These are phyloP conservation scores for Xanthia togata DNA, from an alignment of 2,888 invertebrate genomes.

Conservation along the genomic window DNA sequence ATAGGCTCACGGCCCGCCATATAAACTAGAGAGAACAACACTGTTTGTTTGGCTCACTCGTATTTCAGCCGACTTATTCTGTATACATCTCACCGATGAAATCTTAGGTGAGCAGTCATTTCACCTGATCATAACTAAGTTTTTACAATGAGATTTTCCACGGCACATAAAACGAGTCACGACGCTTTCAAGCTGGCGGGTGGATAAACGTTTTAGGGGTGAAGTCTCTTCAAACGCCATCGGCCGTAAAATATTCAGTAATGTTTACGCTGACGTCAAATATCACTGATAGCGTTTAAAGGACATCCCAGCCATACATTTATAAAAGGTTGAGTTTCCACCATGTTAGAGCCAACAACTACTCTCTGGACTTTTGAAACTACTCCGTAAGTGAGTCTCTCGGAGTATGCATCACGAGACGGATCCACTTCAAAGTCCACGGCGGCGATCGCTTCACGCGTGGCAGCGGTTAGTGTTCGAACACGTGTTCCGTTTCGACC, in stretches of 20 bases:
- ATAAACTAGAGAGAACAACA: neutral
- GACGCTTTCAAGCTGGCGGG: neutral
- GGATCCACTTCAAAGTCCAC: neutral
- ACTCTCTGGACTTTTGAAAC: neutral
- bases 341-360: neutral
- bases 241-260: neutral
- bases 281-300: neutral
- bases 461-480: neutral
- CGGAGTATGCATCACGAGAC: neutral
- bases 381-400: neutral
- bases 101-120: no score
- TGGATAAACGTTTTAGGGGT: constrained; percentile 3
- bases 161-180: no score
- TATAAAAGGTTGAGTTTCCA: neutral
- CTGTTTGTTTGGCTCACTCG: neutral
- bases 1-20: neutral
- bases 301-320: neutral
- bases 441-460: neutral
- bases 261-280: neutral
- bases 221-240: neutral
- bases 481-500: neutral
- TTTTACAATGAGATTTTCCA: no score
- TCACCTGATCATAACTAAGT: no score
- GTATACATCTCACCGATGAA: no score
- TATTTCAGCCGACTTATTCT: no score